These are phyloP conservation scores for Perizoma affinitatum DNA, from an alignment of 2,888 invertebrate genomes.

Conservation along the genomic window DNA sequence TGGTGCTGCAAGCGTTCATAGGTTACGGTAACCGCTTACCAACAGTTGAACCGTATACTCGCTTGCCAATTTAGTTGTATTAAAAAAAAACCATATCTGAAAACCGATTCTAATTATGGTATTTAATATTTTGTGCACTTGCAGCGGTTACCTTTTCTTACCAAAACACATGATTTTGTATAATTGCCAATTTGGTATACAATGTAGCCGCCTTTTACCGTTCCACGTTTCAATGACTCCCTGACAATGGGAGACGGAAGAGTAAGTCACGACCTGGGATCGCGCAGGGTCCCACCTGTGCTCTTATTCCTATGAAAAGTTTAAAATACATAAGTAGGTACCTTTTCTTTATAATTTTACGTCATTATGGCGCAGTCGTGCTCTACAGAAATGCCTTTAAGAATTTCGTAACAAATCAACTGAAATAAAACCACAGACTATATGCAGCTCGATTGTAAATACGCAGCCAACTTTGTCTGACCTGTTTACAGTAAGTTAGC, in stretches of 20 bases:
- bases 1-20: no score
- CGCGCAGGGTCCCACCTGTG: constrained; percentile 78
- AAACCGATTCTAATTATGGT: not conserved
- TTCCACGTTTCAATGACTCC: constrained; percentile 60
- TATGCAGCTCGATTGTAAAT: constrained; percentile 4
- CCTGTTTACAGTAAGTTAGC: constrained; percentile 19
- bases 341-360: constrained; percentile 61
- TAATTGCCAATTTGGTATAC: constrained; percentile 65
- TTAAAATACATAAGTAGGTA: constrained; percentile 43
- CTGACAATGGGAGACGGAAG: constrained; percentile 57
- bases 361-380: constrained; percentile 63
- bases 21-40: no score
- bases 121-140: constrained; percentile 8
- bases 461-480: constrained; percentile 16
- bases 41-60: no score
- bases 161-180: constrained; percentile 45
- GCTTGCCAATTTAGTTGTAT: no score
- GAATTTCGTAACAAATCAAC: constrained; percentile 36
- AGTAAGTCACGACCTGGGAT: constrained; percentile 77
- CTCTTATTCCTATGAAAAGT: constrained; percentile 57
- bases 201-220: constrained; percentile 55
- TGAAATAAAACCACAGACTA: constrained; percentile 5
- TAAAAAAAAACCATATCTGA: no score
- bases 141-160: constrained; percentile 34
- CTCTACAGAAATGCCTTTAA: constrained; percentile 53